A percentile compares a stretch with the other conserved stretches of the same genome.
phyloP scores from a whole-genome alignment of 1,140 invertebrate genomes.

The Sitodiplosis mosellana region DNA sequence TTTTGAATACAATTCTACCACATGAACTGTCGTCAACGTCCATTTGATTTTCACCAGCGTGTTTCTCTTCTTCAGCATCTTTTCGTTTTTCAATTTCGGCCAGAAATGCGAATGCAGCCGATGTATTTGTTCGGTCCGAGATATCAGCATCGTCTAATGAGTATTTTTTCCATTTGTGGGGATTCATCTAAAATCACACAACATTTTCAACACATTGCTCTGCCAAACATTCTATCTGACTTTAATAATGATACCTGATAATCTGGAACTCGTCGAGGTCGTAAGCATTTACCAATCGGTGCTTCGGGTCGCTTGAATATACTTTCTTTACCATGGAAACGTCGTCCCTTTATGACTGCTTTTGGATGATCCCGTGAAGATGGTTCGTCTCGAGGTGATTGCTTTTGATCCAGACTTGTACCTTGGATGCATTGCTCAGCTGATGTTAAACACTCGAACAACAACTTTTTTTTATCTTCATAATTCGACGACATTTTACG shows the following conservation, averaged over 20 bases:
- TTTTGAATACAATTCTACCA: constrained; percentile 32
- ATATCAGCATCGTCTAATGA: constrained; percentile 56
- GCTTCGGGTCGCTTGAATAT: constrained; percentile 53
- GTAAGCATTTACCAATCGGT: constrained; percentile 33
- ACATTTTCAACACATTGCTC: too few species aligned
- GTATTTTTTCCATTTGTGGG: constrained; percentile 60
- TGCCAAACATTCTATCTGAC: neutral
- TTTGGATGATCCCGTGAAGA: constrained; percentile 2
- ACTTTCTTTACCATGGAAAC: constrained; percentile 50
- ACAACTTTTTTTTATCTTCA: constrained; percentile 28
- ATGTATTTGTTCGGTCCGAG: constrained; percentile 50
- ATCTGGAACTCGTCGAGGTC: constrained; percentile 36
- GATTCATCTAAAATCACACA: constrained; percentile 45
- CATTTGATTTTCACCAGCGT: constrained; percentile 3
- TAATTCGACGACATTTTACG: constrained; percentile 24
- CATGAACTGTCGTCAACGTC: constrained; percentile 12
- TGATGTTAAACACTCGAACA: constrained; percentile 32
- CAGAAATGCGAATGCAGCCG: constrained; percentile 49
- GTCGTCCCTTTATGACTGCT: constrained; percentile 26
- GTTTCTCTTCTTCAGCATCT: constrained; percentile 7
- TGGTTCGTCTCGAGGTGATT: neutral
- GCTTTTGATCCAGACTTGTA: constrained; percentile 27
- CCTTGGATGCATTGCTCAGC: constrained; percentile 29
- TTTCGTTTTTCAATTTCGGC: constrained; percentile 39
- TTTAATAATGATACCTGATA: constrained; percentile 26